phyloP scores from a whole-genome alignment of 2,113 vertebrate species.

The Xenus cinereus region DNA sequence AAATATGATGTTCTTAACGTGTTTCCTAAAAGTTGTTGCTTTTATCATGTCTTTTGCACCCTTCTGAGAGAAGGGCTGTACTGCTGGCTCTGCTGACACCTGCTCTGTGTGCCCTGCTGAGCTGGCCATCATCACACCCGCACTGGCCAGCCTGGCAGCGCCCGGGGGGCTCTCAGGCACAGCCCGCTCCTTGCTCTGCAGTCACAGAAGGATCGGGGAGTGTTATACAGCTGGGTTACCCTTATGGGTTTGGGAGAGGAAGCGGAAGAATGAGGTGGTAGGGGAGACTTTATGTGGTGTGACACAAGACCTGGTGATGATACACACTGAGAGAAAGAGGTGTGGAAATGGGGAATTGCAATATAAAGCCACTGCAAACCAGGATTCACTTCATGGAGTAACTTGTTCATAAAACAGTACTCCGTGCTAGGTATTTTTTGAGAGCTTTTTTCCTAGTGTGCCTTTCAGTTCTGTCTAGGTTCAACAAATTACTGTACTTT shows the following conservation, averaged over 20 bases:
- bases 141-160: neutral
- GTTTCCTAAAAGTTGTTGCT: neutral
- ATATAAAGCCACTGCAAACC: neutral
- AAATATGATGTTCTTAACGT: neutral
- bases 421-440: neutral
- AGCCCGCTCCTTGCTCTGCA: neutral
- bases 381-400: neutral
- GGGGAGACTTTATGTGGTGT: accelerated
- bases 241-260: neutral
- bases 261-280: neutral
- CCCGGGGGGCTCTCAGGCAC: neutral
- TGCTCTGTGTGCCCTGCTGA: accelerated
- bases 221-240: neutral
- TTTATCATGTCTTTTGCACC: neutral
- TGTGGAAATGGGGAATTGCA: neutral
- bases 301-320: neutral
- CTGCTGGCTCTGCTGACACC: neutral
- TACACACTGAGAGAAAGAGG: neutral
- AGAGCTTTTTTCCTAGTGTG: neutral
- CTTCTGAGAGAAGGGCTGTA: neutral
- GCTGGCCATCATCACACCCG: neutral
- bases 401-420: neutral
- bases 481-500: neutral
- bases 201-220: neutral
- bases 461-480: neutral